phyloP scores from a whole-genome alignment of 1,140 invertebrate species.

The Papilio polyxenes region DNA sequence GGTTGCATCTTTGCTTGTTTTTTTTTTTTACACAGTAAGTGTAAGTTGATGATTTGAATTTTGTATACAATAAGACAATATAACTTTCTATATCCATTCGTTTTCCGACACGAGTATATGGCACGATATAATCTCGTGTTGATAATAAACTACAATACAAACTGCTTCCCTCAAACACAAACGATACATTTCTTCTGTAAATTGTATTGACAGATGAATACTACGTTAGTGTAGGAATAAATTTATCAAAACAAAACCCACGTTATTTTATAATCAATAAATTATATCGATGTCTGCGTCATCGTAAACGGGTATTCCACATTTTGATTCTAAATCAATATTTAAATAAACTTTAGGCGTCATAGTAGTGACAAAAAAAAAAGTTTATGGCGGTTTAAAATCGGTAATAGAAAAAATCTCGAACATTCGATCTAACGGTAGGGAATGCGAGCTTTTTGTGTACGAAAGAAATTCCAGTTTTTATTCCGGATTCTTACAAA shows the following conservation, averaged over 20 bases:
- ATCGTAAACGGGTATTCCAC: conserved; percentile 7
- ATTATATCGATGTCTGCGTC: background rate
- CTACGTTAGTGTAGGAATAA: conserved; percentile 3
- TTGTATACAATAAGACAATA: background rate
- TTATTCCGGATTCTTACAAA: background rate
- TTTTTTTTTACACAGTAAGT: too few relatives aligned
- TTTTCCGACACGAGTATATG: background rate
- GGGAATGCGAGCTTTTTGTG: conserved; percentile 11
- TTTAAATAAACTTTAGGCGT: background rate
- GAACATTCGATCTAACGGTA: conserved; percentile 22
- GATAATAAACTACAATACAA: conserved; percentile 18
- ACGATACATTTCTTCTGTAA: conserved; percentile 27
- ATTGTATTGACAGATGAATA: conserved; percentile 12
- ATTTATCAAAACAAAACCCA: conserved; percentile 20
- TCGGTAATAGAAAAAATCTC: background rate
- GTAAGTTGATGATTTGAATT: background rate
- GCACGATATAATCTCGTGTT: conserved; percentile 21
- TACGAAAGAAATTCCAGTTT: background rate
- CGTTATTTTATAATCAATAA: conserved; percentile 5
- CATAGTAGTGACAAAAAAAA: background rate
- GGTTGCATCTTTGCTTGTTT: too few relatives aligned
- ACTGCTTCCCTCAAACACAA: background rate
- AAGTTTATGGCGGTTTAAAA: background rate
- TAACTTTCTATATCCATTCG: background rate
- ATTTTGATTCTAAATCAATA: background rate